Evolutionary conservation across 2,113 vertebrate genomes (phyloP).

Genomic region (Ariopsis seemanni): DNA sequence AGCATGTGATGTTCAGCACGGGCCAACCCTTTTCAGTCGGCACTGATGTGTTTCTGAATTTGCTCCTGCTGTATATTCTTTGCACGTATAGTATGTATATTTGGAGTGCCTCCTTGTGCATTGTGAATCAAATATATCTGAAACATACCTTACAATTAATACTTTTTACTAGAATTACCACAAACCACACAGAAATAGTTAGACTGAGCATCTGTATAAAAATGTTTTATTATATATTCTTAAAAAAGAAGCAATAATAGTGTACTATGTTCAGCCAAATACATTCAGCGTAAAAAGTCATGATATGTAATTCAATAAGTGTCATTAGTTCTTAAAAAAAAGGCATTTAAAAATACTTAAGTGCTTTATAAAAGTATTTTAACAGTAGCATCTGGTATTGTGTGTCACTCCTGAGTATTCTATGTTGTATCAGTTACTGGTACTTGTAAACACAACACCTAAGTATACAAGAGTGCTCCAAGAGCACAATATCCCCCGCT

Average conservation of each 20-base stretch:
- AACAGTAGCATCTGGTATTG: slow-evolving; percentile 10
- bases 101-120: neutral
- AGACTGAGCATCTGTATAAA: neutral
- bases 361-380: slow-evolving; percentile 30
- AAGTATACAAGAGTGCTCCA: neutral
- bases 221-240: neutral
- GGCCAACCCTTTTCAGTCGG: neutral
- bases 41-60: neutral
- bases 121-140: neutral
- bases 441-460: neutral
- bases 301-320: neutral
- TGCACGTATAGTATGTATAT: neutral
- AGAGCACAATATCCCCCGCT: too few relatives aligned
- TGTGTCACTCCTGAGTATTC: slow-evolving; percentile 37
- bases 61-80: neutral
- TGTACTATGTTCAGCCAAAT: neutral
- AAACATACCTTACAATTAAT: neutral
- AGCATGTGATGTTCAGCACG: neutral
- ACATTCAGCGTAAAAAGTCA: slow-evolving; percentile 28
- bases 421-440: neutral
- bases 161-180: neutral
- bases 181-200: neutral
- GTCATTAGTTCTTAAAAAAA: neutral
- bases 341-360: slow-evolving; percentile 7
- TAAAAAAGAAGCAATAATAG: neutral